Evolutionary conservation across 2,113 vertebrate species (phyloP), one percentile per base, ranked within the genome.

Genomic region (Sporophila hypoxantha): DNA sequence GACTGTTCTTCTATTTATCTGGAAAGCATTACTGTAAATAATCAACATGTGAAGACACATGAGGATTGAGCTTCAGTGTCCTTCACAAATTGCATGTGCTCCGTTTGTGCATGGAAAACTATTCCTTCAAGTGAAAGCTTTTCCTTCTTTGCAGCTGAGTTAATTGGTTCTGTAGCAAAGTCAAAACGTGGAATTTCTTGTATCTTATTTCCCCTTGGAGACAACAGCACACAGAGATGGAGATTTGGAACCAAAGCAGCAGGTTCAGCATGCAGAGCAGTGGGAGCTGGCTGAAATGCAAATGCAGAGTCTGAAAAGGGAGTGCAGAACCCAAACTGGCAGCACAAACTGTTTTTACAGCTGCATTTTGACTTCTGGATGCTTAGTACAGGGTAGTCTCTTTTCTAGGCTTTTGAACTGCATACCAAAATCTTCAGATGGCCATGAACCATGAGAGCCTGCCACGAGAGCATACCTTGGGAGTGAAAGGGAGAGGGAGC

Each of bases 11-110:
- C 36, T 77, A 5, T 88, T 91, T 89, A 13, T 84, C 75, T 93
- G 83, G 85, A 82, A 92, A 67, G 41, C 46, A n/a, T 82, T 80
- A 52, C 41, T 89, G 77, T 90, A 92, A 93, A 73, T 94, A 91
- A 91, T 87, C 70, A 91, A 77, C 84, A 42, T 52, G 30, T 36
- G 47, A 89, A 80, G 61, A 69, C 62, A 82, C 13, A 39, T 3
- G 15, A 84, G n/a, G 69, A 71, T n/a, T 76, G 50, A 82, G 78
- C 49, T 91, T 71, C 90, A 49, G 71, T 74, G 56, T 36, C 36
- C 37, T 34, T 82, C 34, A 41, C 42, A 6, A 76, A 71, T 64
- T 60, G 57, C 49, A 20, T 34, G 41, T 69, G 39, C 41, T 73
- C 34, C 75, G 37, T 74, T 82, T 67, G 26, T 79, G 50, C 60